phyloP scores from a whole-genome alignment of 53 echinoderm and acorn worm species.

The Luidia sarsii region DNA sequence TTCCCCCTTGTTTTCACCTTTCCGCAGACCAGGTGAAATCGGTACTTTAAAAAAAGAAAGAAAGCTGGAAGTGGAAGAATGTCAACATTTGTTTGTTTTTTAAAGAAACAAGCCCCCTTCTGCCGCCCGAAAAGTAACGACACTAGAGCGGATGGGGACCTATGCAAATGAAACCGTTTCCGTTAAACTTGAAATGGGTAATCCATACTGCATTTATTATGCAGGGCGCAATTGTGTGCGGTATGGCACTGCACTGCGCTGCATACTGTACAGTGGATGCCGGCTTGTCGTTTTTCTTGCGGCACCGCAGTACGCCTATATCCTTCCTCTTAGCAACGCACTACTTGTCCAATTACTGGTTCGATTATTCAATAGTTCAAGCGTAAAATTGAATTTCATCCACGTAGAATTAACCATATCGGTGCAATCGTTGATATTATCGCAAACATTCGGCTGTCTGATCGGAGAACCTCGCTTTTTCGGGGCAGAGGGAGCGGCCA shows the following conservation, averaged over 20 bases:
- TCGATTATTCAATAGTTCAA: background rate
- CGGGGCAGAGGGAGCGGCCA: slow-evolving; percentile 40
- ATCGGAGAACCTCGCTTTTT: background rate
- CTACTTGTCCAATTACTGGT: slow-evolving; percentile 57
- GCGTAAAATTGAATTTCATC: background rate
- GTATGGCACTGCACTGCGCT: background rate
- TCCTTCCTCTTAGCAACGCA: slow-evolving; percentile 86
- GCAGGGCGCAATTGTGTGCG: background rate
- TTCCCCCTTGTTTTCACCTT: no score
- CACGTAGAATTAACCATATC: background rate
- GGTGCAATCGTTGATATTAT: background rate
- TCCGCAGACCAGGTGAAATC: no score
- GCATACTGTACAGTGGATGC: background rate
- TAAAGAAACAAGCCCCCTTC: no score
- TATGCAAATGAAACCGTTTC: slow-evolving; percentile 14
- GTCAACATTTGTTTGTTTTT: no score
- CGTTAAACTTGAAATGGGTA: slow-evolving; percentile 38
- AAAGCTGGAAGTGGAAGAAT: no score
- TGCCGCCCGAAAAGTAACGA: no score
- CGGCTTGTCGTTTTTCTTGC: slow-evolving; percentile 62
- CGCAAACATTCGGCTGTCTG: background rate
- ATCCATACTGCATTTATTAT: slow-evolving; percentile 17
- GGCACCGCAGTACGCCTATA: slow-evolving; percentile 63
- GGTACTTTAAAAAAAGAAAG: no score
- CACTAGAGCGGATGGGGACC: no score